phyloP scores from a whole-genome alignment of 2,888 invertebrate species.

The Cantharis rufa region DNA sequence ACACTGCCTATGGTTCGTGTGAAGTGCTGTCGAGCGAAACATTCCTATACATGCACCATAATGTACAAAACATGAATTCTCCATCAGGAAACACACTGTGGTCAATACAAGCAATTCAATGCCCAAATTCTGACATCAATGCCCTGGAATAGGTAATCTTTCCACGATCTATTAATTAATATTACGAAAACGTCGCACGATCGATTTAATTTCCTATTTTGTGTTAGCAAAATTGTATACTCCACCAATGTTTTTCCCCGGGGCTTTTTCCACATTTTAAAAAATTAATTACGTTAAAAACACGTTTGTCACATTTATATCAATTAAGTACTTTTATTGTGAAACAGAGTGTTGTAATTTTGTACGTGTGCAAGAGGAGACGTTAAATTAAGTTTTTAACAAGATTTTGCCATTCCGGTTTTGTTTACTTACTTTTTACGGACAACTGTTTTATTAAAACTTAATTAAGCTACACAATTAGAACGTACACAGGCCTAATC shows the following conservation, averaged over 20 bases:
- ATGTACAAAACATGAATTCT: constrained; percentile 42
- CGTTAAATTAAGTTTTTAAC: neutral
- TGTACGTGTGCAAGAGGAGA: neutral
- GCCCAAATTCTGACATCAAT: neutral
- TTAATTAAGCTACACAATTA: neutral
- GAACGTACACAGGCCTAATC: neutral
- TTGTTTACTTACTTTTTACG: neutral
- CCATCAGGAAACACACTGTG: constrained; percentile 34
- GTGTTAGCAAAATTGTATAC: neutral
- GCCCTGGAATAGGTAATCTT: neutral
- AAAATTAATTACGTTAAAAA: constrained; percentile 1
- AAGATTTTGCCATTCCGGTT: neutral
- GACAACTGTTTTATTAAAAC: neutral
- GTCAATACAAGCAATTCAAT: constrained; percentile 16
- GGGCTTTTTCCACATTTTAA: neutral
- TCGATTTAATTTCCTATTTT: neutral
- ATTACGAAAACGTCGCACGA: neutral
- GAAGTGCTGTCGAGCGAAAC: constrained; percentile 36
- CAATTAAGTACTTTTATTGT: neutral
- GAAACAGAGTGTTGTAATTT: neutral
- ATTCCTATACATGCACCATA: constrained; percentile 39
- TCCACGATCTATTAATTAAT: neutral
- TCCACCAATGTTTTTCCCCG: neutral
- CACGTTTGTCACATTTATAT: constrained; percentile 1
- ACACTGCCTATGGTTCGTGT: constrained; percentile 24